A percentile compares a stretch with the other conserved stretches of the same genome.
Evolutionary conservation across 2,113 vertebrate species (phyloP).

Genomic region (Psammodynastes pulverulentus): DNA sequence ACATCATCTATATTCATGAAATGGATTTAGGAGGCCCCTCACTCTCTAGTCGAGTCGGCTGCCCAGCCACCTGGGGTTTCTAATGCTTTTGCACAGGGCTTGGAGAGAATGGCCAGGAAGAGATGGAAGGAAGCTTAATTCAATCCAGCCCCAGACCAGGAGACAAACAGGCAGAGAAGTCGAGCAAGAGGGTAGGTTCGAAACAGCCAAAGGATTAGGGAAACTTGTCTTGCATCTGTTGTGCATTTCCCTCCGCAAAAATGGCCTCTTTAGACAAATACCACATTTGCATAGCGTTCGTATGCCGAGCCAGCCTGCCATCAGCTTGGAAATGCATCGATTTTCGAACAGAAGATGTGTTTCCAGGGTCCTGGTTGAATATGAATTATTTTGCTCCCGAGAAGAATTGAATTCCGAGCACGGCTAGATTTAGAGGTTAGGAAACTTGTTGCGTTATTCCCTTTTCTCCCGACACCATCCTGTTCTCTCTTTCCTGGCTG

Average conservation of each 20-base stretch:
- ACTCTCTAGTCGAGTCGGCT: too few species aligned
- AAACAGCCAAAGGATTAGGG: not conserved
- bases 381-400: not conserved
- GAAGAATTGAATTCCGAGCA: not conserved
- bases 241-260: not conserved
- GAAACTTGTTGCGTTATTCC: not conserved
- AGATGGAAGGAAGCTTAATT: not conserved
- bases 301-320: not conserved
- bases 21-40: not conserved
- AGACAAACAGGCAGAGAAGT: not conserved
- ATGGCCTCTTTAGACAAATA: not conserved
- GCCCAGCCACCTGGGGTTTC: not conserved
- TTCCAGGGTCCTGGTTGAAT: not conserved
- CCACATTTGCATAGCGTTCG: not conserved
- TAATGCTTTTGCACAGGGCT: not conserved
- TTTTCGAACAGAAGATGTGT: not conserved
- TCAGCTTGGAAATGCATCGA: not conserved
- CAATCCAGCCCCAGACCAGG: not conserved
- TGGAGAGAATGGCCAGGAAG: not conserved
- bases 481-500: not conserved
- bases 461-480: not conserved
- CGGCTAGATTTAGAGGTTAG: not conserved
- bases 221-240: not conserved
- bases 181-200: not conserved
- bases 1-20: constrained; percentile 15